These are phyloP conservation scores for Mus spretus DNA, from an alignment of 2,797 vertebrate species.

Conservation along the genomic window DNA sequence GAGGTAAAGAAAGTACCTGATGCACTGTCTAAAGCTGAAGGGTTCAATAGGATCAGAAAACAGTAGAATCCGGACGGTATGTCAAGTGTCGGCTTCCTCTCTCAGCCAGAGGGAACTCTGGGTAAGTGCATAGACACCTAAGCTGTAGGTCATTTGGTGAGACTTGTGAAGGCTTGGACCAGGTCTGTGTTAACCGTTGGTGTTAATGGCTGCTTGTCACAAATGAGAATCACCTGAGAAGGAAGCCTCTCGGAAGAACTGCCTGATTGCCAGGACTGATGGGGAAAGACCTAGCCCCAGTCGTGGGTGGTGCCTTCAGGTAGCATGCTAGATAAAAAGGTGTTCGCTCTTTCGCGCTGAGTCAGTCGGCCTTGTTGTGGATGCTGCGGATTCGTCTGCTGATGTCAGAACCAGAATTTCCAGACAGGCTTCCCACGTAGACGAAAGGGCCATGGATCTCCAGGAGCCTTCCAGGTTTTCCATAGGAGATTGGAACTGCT, in stretches of 20 bases:
- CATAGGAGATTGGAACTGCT: not conserved
- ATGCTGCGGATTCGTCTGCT: not conserved
- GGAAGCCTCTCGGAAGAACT: not conserved
- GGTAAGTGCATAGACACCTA: not conserved
- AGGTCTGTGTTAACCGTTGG: not conserved
- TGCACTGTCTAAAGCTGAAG: not conserved
- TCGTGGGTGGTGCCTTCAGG: not conserved
- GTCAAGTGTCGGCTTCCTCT: not conserved
- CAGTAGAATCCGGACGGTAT: not conserved
- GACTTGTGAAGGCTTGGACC: not conserved
- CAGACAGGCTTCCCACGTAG: not conserved
- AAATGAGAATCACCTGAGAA: not conserved
- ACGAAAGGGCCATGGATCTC: not conserved
- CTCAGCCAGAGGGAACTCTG: not conserved
- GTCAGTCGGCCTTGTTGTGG: not conserved
- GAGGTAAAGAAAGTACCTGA: not conserved
- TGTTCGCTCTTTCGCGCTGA: not conserved
- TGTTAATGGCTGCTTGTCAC: not conserved
- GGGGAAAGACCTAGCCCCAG: not conserved
- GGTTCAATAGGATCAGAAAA: not conserved
- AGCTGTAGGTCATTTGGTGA: not conserved
- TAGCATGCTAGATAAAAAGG: not conserved
- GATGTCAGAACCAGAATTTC: conserved; percentile 28
- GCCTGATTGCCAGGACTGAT: not conserved
- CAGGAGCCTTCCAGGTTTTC: not conserved